Evolutionary conservation across 2,797 vertebrate genomes (phyloP), one percentile per base, ranked within the genome.

Genomic region (Mallotus villosus): DNA sequence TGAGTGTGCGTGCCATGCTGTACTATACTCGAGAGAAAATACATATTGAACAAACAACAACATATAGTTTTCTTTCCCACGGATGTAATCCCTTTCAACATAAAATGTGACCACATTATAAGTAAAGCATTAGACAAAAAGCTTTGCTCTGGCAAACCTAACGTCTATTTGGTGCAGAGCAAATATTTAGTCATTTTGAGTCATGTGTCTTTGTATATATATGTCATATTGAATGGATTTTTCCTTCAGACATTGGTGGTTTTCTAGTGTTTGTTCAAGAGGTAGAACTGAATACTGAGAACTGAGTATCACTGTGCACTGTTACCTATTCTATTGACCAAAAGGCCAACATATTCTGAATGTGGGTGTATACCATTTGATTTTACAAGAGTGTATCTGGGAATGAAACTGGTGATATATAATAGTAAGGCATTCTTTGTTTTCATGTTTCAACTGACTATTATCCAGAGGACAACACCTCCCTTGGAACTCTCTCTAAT

Each of bases 241-340:
- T 21, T n/a, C n/a, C 34, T 16, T 17, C 68, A 53, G n/a, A 71
- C 49, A 29, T 25, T 63, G 12, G 12, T 46, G 41, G 71, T 65
- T 79, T 63, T 70, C 64, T 68, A 67, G 63, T 21, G 62, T 57
- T 37, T 69, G 49, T 49, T 59, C 49, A 62, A 77, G 4, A 22
- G n/a, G 14, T 19, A 24, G 41, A 65, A 46, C n/a, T n/a, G 21
- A 65, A 65, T 16, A 41, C 41, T 12, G 22, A 24, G 63, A n/a
- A 64, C 21, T 11, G 1, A 25, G 58, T 24, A 58, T 24, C 21
- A 24, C 21, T 14, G 11, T 11, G 11, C 9, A 22, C n/a, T 58
- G 57, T 58, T 58, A 22, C 57, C 24, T 24, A 14, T 22, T 60
- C 22, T 60, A 21, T 9, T 60, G 21, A 25, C 58, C 41, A 60